phyloP scores from a whole-genome alignment of 2,888 invertebrate species.

The Apamea monoglypha region DNA sequence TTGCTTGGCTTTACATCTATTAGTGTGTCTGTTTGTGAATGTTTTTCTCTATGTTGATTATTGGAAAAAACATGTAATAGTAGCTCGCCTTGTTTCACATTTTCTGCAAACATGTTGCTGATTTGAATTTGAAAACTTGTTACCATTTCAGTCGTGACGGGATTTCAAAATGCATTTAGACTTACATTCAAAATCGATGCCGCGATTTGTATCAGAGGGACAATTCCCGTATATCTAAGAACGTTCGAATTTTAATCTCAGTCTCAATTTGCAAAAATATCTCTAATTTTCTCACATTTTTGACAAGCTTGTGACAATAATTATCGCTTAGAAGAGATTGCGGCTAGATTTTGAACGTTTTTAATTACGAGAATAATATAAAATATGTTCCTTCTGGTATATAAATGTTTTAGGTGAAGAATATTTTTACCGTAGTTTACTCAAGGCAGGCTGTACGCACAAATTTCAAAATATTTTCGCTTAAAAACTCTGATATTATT shows the following conservation, averaged over 20 bases:
- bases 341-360: neutral
- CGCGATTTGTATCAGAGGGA: neutral
- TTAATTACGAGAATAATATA: neutral
- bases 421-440: neutral
- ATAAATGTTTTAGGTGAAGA: neutral
- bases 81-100: neutral
- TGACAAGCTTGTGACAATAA: neutral
- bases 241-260: neutral
- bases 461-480: neutral
- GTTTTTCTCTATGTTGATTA: neutral
- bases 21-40: neutral
- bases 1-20: slow-evolving; percentile 10
- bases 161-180: neutral
- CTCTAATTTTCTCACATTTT: neutral
- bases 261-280: neutral
- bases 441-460: neutral
- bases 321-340: neutral
- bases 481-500: neutral
- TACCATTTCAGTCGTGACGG: neutral
- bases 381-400: neutral
- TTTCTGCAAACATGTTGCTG: neutral
- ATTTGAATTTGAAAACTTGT: neutral
- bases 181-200: neutral
- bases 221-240: neutral
- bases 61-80: neutral